A percentile compares a stretch with the other conserved stretches of the same genome.
phyloP scores from a whole-genome alignment of 2,797 vertebrate species.

The Anas bernieri region DNA sequence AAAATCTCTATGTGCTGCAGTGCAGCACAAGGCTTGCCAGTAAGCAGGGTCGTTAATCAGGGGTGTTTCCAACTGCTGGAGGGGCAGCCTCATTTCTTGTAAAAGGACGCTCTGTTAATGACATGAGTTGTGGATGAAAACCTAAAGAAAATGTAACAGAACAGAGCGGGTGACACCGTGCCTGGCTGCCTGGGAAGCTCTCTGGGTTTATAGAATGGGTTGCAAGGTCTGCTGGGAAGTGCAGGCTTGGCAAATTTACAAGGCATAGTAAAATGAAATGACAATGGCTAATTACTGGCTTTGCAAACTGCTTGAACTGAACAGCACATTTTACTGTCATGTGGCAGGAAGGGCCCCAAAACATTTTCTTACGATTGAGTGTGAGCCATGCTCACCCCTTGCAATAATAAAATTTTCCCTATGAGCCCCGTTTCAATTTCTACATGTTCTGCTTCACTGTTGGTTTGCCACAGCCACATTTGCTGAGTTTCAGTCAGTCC shows the following conservation, averaged over 20 bases:
- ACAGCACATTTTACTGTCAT: neutral
- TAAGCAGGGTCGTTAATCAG: neutral
- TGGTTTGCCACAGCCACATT: neutral
- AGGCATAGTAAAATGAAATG: slow-evolving; percentile 16
- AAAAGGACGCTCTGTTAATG: neutral
- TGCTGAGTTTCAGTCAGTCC: neutral
- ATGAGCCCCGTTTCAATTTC: neutral
- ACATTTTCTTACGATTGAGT: neutral
- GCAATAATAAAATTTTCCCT: neutral
- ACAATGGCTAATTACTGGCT: neutral
- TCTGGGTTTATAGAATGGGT: neutral
- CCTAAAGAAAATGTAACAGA: neutral
- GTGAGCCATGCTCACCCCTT: neutral
- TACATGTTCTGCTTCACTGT: neutral
- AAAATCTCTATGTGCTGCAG: neutral
- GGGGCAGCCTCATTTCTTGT: neutral
- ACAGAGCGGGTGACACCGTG: neutral
- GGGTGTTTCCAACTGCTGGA: neutral
- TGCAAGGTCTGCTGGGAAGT: neutral
- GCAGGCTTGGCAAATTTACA: neutral
- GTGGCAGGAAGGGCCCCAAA: neutral
- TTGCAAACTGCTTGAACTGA: neutral
- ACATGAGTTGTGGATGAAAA: neutral
- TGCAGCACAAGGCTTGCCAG: neutral
- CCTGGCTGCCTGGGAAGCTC: neutral